Percentiles rank a stretch among this genome's conserved stretches.
Evolutionary conservation across 2,797 vertebrate genomes (phyloP).

Genomic region (Tamandua tetradactyla): DNA sequence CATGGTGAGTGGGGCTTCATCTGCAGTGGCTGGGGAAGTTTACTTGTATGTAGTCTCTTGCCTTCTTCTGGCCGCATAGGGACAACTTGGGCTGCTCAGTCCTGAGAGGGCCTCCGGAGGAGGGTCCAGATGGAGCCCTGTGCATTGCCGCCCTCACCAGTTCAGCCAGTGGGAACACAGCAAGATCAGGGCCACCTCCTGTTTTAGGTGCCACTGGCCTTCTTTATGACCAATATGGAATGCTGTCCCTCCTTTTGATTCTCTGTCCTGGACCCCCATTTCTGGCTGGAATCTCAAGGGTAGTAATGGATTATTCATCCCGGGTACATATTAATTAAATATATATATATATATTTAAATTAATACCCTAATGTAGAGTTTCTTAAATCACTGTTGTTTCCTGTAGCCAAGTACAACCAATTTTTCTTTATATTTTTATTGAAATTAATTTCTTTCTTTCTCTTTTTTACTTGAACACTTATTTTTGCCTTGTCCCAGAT

Average conservation of each 20-base stretch:
- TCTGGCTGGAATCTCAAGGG: background rate
- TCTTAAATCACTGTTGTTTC: background rate
- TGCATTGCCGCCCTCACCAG: background rate
- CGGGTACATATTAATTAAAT: background rate
- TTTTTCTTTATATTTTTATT: background rate
- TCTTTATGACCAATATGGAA: accelerated
- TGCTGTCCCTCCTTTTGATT: accelerated
- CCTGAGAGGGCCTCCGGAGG: background rate
- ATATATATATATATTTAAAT: background rate
- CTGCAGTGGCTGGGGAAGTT: background rate
- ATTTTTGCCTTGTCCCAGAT: background rate
- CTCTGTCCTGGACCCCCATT: background rate
- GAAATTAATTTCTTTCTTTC: background rate
- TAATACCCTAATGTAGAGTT: background rate
- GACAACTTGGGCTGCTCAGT: background rate
- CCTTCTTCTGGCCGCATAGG: background rate
- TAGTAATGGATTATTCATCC: background rate
- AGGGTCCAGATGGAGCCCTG: accelerated
- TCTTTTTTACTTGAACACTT: background rate
- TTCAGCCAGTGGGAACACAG: background rate
- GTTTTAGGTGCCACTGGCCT: background rate
- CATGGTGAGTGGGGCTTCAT: accelerated
- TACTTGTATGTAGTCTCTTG: background rate
- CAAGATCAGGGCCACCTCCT: accelerated
- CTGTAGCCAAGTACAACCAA: background rate